Conservation (phyloP, 2,113 vertebrate genomes). For the Heterotilapia buettikoferi region DNA sequence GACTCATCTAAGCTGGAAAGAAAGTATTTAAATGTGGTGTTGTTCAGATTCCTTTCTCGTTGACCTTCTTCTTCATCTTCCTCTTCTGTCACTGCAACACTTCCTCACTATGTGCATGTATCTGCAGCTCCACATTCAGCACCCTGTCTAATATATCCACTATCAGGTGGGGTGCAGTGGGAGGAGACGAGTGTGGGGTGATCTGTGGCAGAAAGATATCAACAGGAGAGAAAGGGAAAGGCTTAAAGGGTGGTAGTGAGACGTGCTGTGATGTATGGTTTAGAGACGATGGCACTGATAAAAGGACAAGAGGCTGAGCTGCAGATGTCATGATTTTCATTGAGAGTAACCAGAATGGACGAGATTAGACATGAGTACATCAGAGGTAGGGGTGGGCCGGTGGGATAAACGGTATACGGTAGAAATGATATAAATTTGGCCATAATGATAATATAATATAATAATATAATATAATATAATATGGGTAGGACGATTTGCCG, state of each 20-base stretch:
- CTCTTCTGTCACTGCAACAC: neutral
- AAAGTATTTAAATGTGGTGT: neutral
- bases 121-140: neutral
- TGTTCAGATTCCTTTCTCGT: neutral
- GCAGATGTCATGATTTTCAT: neutral
- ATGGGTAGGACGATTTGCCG: fast-evolving
- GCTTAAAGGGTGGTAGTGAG: neutral
- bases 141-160: neutral
- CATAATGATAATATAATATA: too few species aligned
- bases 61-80: neutral
- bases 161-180: neutral
- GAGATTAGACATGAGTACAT: fast-evolving
- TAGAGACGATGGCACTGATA: neutral
- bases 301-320: neutral
- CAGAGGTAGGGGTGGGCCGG: neutral
- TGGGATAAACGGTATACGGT: fast-evolving
- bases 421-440: neutral
- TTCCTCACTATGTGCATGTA: neutral
- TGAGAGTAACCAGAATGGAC: neutral
- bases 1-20: neutral
- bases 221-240: neutral
- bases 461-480: too few species aligned
- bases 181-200: neutral
- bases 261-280: fast-evolving
- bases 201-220: neutral